phyloP scores from a whole-genome alignment of 2,888 invertebrate species.

The Microdon myrmicae region DNA sequence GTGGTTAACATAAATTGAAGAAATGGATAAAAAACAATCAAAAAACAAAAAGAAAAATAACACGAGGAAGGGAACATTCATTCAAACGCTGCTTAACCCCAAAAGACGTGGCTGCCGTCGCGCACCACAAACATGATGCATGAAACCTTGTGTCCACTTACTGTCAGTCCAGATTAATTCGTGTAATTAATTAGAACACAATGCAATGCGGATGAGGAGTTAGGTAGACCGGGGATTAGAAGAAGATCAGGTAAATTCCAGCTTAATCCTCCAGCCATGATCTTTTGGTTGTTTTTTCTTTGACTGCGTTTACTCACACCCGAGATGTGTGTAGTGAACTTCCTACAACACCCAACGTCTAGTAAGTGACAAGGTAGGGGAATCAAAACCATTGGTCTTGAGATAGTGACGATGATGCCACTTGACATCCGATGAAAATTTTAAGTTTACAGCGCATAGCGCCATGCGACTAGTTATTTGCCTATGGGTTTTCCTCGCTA shows the following conservation, averaged over 20 bases:
- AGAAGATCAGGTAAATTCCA: conserved; percentile 48
- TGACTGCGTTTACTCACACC: background rate
- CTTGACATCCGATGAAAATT: conserved; percentile 47
- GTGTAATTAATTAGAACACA: conserved; percentile 52
- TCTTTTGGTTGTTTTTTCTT: conserved; percentile 4
- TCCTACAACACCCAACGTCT: no score
- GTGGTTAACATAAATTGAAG: no score
- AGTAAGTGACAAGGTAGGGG: no score
- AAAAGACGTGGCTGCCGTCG: background rate
- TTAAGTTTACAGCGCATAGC: conserved; percentile 37
- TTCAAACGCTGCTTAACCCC: conserved; percentile 23
- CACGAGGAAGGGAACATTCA: no score
- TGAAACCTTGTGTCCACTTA: conserved; percentile 52
- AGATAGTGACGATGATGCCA: conserved; percentile 39
- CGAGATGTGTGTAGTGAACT: no score
- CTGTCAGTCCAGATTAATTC: conserved; percentile 51
- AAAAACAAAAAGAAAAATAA: conserved; percentile 6
- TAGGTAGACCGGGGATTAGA: conserved; percentile 33
- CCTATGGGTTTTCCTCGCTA: no score
- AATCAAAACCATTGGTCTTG: no score
- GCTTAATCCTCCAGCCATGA: conserved; percentile 33
- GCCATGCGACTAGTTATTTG: no score
- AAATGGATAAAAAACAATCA: no score
- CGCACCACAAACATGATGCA: conserved; percentile 30
- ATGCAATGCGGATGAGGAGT: conserved; percentile 27